A percentile compares a stretch with the other conserved stretches of the same genome.
Conservation (phyloP, 2,888 invertebrate genomes). For the Apodemia hepburni region DNA sequence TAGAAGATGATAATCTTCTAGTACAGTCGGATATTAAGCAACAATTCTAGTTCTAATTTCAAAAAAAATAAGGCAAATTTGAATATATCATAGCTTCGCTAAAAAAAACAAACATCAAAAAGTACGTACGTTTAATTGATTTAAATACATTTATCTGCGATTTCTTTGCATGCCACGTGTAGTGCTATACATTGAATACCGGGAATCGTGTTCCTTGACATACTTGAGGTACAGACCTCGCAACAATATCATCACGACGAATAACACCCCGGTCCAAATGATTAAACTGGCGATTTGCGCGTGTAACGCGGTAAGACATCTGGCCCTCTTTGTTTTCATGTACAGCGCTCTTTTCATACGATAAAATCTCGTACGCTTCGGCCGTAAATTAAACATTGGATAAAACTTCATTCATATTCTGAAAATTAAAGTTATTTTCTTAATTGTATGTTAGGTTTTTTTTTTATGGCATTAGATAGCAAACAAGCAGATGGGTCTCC, state of each 20-base stretch:
- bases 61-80: background rate
- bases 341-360: conserved; percentile 38
- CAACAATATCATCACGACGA: conserved; percentile 34
- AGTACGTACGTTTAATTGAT: background rate
- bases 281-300: conserved; percentile 31
- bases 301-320: conserved; percentile 16
- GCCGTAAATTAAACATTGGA: conserved; percentile 34
- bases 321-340: conserved; percentile 28
- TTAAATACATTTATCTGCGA: background rate
- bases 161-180: background rate
- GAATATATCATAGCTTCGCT: no score
- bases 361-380: conserved; percentile 31
- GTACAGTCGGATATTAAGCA: no score
- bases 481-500: no score
- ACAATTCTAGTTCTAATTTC: no score
- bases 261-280: conserved; percentile 34
- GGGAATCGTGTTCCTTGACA: conserved; percentile 24
- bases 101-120: background rate
- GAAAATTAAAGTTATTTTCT: background rate
- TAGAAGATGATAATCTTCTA: no score
- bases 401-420: conserved; percentile 12
- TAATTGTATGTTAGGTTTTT: background rate
- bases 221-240: conserved; percentile 36
- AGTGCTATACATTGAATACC: background rate
- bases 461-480: no score